A percentile compares a stretch with the other conserved stretches of the same genome.
phyloP scores from a whole-genome alignment of 37 sponge, comb jelly and placozoan genomes.

The Spongilla lacustris region DNA sequence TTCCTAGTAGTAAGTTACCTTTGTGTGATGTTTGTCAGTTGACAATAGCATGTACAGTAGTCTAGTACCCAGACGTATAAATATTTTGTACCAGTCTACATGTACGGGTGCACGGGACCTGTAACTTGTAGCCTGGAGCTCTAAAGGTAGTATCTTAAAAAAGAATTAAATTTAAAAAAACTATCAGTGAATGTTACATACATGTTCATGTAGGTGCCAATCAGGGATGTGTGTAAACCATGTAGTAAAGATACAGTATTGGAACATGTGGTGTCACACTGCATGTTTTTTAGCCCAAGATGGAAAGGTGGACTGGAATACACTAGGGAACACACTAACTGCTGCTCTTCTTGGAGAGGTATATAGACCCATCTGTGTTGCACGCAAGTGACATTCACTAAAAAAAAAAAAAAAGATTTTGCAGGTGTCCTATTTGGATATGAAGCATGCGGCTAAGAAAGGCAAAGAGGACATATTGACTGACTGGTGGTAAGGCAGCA shows the following conservation, averaged over 20 bases:
- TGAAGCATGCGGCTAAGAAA: background rate
- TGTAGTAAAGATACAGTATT: background rate
- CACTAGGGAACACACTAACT: background rate
- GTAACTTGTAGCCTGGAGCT: too few relatives aligned
- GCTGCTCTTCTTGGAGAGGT: background rate
- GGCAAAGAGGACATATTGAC: background rate
- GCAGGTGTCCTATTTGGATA: background rate
- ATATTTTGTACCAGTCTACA: too few relatives aligned
- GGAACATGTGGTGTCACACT: background rate
- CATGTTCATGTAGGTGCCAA: too few relatives aligned
- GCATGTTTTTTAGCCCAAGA: background rate
- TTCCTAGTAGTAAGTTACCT: background rate
- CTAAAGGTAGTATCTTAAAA: too few relatives aligned
- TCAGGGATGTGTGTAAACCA: background rate
- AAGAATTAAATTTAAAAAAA: too few relatives aligned
- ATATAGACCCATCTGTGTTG: background rate
- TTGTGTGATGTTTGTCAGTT: too few relatives aligned
- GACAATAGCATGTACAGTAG: too few relatives aligned
- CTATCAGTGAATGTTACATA: too few relatives aligned
- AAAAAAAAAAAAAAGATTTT: background rate
- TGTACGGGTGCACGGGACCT: too few relatives aligned
- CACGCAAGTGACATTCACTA: background rate
- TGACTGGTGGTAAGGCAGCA: background rate
- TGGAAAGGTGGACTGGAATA: background rate
- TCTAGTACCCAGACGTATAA: too few relatives aligned